Base-by-base conservation (phyloP, 1,140 invertebrate genomes). In the Amyelois transitella region DNA sequence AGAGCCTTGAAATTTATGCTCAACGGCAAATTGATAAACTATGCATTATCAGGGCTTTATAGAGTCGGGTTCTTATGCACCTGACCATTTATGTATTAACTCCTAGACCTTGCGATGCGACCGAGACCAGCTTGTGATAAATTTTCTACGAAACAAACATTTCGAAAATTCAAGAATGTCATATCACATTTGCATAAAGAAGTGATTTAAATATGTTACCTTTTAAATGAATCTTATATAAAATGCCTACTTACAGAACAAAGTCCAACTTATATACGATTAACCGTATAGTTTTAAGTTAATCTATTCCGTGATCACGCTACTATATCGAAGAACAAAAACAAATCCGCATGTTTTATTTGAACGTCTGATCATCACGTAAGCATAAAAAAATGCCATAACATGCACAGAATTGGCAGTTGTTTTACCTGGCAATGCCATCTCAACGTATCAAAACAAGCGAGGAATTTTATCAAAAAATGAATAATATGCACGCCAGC, bases 81-180 rank as follows among this genome's bases (percentile, higher is more conserved):
- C 32, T 47, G 43, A 1, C 53, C 53, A 14, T 47, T 32, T 24
- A 32, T 55, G 53, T 18, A 12, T n/a, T n/a, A 45, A 14, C 54
- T 56, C 53, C 51, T 53, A 51, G 59, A 53, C 59, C 59, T 57
- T 61, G 43, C 50, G 48, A n/a, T 61, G 43, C 50, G 22, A 25
- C 24, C 47, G 22, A 19, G 22, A 51, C 18, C 54, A 28, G 25
- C 25, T 28, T 28, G 7, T 28, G 25, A 28, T 28, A 28, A 28
- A 28, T 12, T 5, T 6, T 12, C 7, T 8, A 10, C 25, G 25
- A 28, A 28, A 10, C 7, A 28, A 38, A 38, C 32, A 38, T 14
- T 8, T 38, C 32, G 32, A 38, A 38, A 38, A 38, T 38, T 38
- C 32, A 38, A 38, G 32, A 38, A 8, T 6, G 17, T 2, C 5